phyloP scores from a whole-genome alignment of 2,113 vertebrate genomes.

The Oostethus manadensis region DNA sequence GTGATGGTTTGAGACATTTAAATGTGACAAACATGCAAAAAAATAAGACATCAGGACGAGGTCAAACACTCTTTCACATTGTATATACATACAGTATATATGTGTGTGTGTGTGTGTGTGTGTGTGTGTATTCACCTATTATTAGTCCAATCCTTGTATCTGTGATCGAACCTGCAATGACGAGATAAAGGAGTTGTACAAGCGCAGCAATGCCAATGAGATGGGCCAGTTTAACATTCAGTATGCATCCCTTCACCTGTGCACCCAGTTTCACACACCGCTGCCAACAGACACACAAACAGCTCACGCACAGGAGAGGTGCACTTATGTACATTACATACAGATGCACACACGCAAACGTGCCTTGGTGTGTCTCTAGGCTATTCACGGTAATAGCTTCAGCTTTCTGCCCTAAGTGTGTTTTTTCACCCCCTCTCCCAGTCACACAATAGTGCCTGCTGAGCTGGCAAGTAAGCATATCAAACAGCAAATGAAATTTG shows the following conservation, averaged over 20 bases:
- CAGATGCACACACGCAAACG: slow-evolving; percentile 26
- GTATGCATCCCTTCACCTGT: slow-evolving; percentile 47
- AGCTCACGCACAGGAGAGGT: slow-evolving; percentile 11
- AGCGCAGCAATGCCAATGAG: slow-evolving; percentile 64
- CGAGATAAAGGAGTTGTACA: slow-evolving; percentile 69
- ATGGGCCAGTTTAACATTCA: slow-evolving; percentile 66
- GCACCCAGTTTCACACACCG: slow-evolving; percentile 38
- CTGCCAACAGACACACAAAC: slow-evolving; percentile 31
- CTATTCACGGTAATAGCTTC: slow-evolving; percentile 61
- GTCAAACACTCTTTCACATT: too few species aligned
- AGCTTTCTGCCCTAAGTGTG: slow-evolving; percentile 58
- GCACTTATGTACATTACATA: slow-evolving; percentile 23
- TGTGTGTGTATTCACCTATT: slow-evolving; percentile 46
- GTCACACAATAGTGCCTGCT: slow-evolving; percentile 64
- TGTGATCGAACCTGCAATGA: slow-evolving; percentile 71
- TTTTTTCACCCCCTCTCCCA: slow-evolving; percentile 45
- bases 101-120: too few species aligned
- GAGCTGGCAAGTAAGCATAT: slow-evolving; percentile 70
- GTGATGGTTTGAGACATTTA: too few species aligned
- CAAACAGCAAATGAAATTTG: slow-evolving; percentile 72
- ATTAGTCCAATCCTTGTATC: slow-evolving; percentile 62
- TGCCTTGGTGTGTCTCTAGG: slow-evolving; percentile 50
- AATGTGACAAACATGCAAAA: too few species aligned
- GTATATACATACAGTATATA: too few species aligned
- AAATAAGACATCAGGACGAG: too few species aligned